Base-by-base conservation (phyloP, 2,797 vertebrate genomes). In the Falco berigora region DNA sequence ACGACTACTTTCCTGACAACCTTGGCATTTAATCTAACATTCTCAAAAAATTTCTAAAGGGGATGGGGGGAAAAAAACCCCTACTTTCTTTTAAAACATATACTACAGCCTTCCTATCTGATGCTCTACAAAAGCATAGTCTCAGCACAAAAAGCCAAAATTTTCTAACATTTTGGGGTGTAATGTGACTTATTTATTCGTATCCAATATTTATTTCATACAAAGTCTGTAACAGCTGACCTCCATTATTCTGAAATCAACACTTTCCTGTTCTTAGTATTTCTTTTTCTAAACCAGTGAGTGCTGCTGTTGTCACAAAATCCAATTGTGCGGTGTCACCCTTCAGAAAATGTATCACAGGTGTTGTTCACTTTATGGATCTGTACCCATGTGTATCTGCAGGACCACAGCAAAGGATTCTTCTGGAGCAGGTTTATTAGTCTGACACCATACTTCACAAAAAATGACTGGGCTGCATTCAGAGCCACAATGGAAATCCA, bases 401-500 rank as follows among this genome's bases (percentile, higher is more conserved):
- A n/a, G 62, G 40, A 75, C 10, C 32, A 72, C 24, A 86, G 8
- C 44, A 66, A 19, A 75, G 61, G 56, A 4, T 10, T 46, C 23
- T 49, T 32, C 46, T 22, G 34, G 30, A 53, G 6, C 15, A 46
- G 34, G 4, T 46, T 49, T 69, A 18, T 38, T 58, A 69, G 6
- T 32, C 30, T 73, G 67, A 89, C 36, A 81, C 17, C 17, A 21
- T 0, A 52, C 4, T 47, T 79, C 34, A 32, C 58, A 32, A 36
- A 55, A 58, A 49, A 24, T 1, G 3, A 5, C 44, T 56, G 58
- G 46, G 58, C 52, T 63, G 38, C 30, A 8, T 27, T 63, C 67
- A 52, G 58, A 74, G 40, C 8, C 3, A 2, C 5, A 2, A 0
- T 38, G 49, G 56, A 44, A 74, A 40, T 67, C 22, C 19, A 14